Conservation (phyloP, 2,113 vertebrate species). For the Xiphophorus hellerii region DNA sequence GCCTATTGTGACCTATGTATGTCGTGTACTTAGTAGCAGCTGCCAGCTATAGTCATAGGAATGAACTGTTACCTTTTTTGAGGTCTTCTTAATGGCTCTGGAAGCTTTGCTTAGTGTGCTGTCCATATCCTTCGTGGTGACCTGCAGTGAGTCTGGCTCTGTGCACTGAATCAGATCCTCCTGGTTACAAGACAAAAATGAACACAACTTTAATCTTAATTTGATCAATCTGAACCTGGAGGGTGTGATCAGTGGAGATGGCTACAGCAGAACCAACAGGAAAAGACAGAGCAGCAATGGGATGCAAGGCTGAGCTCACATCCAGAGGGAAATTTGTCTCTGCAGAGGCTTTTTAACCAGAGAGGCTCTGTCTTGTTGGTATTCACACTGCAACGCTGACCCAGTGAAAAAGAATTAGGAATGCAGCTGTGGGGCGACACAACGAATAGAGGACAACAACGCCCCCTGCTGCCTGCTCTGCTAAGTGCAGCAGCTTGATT, state of each 20-base stretch:
- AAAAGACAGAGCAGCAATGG: background rate
- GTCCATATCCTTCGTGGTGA: conserved; percentile 98
- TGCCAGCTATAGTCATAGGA: background rate
- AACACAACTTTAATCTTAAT: conserved; percentile 18
- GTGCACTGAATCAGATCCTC: conserved; percentile 92
- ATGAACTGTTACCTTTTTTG: conserved; percentile 87
- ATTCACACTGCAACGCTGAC: conserved; percentile 66
- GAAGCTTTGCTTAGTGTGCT: conserved; percentile 98
- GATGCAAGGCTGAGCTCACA: conserved; percentile 3
- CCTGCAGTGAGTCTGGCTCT: conserved; percentile 93
- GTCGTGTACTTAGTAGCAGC: background rate
- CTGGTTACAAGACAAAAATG: conserved; percentile 72
- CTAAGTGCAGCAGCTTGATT: conserved; percentile 5
- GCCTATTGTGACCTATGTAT: background rate
- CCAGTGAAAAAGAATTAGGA: conserved; percentile 59
- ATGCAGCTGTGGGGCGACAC: conserved; percentile 44
- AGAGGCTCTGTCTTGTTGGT: conserved; percentile 61
- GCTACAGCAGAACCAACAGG: background rate
- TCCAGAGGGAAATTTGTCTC: conserved; percentile 28
- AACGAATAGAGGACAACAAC: conserved; percentile 47
- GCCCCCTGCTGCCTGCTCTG: conserved; percentile 56
- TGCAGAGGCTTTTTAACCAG: conserved; percentile 56
- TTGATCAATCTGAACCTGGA: conserved; percentile 20
- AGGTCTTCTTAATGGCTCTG: conserved; percentile 97
- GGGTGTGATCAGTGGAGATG: conserved; percentile 18